phyloP scores from a whole-genome alignment of 2,113 vertebrate genomes.

The Myodes glareolus region DNA sequence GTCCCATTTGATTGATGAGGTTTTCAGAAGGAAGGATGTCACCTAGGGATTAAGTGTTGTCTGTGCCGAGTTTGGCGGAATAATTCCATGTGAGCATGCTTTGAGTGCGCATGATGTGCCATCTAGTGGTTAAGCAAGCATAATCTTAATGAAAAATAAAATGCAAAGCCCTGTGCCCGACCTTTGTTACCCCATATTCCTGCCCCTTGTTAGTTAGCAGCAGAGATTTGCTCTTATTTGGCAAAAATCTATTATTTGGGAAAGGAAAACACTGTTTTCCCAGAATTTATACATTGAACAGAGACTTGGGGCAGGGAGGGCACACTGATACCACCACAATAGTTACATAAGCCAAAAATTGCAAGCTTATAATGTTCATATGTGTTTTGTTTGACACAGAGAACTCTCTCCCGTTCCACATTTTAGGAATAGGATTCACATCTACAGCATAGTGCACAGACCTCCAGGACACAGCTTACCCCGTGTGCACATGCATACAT shows the following conservation, averaged over 20 bases:
- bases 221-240: background rate
- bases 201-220: background rate
- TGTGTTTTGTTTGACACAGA: background rate
- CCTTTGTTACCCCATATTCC: background rate
- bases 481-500: background rate
- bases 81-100: background rate
- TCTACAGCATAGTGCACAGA: background rate
- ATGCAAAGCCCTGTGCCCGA: background rate
- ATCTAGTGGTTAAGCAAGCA: constrained; percentile 74
- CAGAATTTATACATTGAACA: background rate
- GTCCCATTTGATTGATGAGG: background rate
- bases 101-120: constrained; percentile 52
- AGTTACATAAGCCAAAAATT: background rate
- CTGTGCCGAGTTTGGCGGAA: background rate
- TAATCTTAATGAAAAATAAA: background rate
- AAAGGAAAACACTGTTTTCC: constrained; percentile 14
- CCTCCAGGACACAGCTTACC: background rate
- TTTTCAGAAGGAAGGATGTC: background rate
- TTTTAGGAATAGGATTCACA: background rate
- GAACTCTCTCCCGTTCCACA: background rate
- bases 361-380: background rate
- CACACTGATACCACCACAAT: background rate
- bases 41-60: background rate
- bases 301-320: background rate
- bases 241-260: background rate